Conservation (phyloP, 1,140 invertebrate genomes). For the Zaprionus camerounensis region DNA sequence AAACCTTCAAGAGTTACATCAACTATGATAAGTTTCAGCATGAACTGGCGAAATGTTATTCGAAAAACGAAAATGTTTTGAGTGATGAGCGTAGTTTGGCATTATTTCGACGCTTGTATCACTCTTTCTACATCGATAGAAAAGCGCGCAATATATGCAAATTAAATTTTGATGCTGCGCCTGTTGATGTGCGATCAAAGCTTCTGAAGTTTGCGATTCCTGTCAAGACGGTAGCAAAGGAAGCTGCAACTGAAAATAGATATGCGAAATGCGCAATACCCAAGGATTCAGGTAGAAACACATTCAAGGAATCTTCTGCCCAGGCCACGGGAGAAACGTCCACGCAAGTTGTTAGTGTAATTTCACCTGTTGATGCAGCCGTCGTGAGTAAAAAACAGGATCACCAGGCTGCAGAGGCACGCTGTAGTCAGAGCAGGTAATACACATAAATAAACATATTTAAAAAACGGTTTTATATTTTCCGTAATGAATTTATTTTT, state of each 20-base stretch:
- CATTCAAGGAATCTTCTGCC: background rate
- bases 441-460: background rate
- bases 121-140: constrained; percentile 19
- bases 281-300: background rate
- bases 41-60: background rate
- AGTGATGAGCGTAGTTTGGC: background rate
- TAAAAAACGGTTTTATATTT: background rate
- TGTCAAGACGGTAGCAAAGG: background rate
- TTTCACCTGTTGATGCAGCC: background rate
- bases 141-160: constrained; percentile 8
- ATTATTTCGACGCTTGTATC: constrained; percentile 19
- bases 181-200: background rate
- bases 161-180: constrained; percentile 32
- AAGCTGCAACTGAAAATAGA: background rate
- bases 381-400: background rate
- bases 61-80: background rate
- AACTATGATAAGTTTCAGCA: constrained; percentile 30
- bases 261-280: background rate
- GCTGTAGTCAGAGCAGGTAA: background rate
- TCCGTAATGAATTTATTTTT: background rate
- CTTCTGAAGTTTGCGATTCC: constrained; percentile 6
- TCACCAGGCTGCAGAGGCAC: background rate
- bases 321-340: background rate
- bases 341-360: background rate
- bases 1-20: constrained; percentile 33